A percentile compares a stretch with the other conserved stretches of the same genome.
Conservation (phyloP, 2,888 invertebrate genomes). For the Colletes collaris region DNA sequence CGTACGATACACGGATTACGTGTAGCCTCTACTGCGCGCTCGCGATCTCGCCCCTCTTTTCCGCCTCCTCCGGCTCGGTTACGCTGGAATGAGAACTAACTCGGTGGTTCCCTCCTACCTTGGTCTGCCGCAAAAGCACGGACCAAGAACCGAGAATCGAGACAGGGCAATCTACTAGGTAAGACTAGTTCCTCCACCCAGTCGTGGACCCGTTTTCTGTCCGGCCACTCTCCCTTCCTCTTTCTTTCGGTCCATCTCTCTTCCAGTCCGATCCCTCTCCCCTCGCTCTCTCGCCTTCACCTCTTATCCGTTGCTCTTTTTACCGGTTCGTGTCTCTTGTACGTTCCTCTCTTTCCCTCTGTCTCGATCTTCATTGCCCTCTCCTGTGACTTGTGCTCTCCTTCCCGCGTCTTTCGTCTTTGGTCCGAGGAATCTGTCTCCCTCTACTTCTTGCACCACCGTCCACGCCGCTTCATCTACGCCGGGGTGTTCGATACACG, state of each 20-base stretch:
- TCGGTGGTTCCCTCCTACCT: constrained; percentile 65
- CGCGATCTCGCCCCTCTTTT: constrained; percentile 54
- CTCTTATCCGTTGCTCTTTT: constrained; percentile 46
- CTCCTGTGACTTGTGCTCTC: neutral
- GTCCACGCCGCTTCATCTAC: constrained; percentile 12
- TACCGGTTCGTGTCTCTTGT: constrained; percentile 43
- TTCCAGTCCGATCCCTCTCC: constrained; percentile 17
- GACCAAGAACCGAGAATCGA: constrained; percentile 53
- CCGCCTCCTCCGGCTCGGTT: constrained; percentile 57
- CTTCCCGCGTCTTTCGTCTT: constrained; percentile 26
- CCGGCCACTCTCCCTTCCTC: constrained; percentile 34
- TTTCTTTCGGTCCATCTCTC: constrained; percentile 30
- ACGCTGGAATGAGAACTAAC: constrained; percentile 47
- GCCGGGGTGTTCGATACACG: neutral
- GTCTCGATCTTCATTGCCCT: constrained; percentile 3
- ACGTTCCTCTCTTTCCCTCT: constrained; percentile 25
- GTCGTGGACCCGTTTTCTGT: constrained; percentile 70
- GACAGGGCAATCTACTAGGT: constrained; percentile 73
- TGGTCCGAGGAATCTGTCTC: constrained; percentile 31
- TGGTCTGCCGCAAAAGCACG: constrained; percentile 64
- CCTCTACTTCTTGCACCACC: constrained; percentile 24
- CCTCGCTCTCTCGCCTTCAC: constrained; percentile 19
- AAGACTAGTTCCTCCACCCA: constrained; percentile 73
- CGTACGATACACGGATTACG: constrained; percentile 27
- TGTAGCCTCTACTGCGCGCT: constrained; percentile 24